Conservation (phyloP, 2,888 invertebrate genomes). For the Frankliniella intonsa region DNA sequence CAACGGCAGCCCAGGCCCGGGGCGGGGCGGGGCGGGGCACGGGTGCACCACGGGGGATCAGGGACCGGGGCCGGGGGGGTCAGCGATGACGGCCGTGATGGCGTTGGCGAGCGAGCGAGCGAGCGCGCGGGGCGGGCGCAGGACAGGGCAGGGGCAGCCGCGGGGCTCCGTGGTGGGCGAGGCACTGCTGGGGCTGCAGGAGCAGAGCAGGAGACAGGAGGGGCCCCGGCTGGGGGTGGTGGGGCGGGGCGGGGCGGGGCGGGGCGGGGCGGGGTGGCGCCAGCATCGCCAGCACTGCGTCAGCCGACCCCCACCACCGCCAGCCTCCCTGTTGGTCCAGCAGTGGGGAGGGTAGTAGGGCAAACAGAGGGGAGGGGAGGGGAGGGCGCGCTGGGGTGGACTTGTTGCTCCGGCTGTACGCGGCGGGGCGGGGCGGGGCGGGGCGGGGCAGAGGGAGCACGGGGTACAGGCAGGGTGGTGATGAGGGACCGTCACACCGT, state of each 20-base stretch:
- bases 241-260: slow-evolving; percentile 13
- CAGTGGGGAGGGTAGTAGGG: not conserved
- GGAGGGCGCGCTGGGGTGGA: slow-evolving; percentile 34
- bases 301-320: slow-evolving; percentile 25
- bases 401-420: slow-evolving; percentile 34
- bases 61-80: not conserved
- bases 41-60: not conserved
- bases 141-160: slow-evolving; percentile 33
- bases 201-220: slow-evolving; percentile 34
- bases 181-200: slow-evolving; percentile 30
- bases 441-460: too few species aligned
- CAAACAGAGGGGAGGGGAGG: too few species aligned
- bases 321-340: not conserved
- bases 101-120: not conserved
- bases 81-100: not conserved
- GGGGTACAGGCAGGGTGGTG: not conserved
- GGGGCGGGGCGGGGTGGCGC: not conserved
- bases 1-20: not conserved
- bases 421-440: not conserved
- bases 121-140: slow-evolving; percentile 33
- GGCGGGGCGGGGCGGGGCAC: not conserved
- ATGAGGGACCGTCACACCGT: not conserved
- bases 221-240: slow-evolving; percentile 28
- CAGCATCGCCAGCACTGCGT: slow-evolving; percentile 6
- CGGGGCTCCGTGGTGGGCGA: slow-evolving; percentile 34